A percentile compares a stretch with the other conserved stretches of the same genome.
phyloP scores from a whole-genome alignment of 2,797 vertebrate species.

The Aotus griseimembra region DNA sequence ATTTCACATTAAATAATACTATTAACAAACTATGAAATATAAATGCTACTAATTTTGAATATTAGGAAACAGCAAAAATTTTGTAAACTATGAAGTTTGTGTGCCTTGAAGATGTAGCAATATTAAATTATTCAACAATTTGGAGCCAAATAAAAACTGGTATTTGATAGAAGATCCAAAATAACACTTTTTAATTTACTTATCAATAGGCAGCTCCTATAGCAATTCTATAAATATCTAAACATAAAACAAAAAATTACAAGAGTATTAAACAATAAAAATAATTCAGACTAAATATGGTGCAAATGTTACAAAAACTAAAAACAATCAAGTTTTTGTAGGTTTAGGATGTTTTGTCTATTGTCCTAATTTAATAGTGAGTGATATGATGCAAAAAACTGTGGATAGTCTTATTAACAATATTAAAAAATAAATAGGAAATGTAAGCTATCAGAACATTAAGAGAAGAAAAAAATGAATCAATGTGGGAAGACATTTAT shows the following conservation, averaged over 20 bases:
- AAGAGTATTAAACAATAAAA: not conserved
- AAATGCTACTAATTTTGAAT: not conserved
- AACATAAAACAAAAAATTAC: not conserved
- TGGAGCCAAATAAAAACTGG: not conserved
- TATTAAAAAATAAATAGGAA: not conserved
- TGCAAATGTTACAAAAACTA: not conserved
- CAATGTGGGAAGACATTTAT: not conserved
- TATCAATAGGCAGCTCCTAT: not conserved
- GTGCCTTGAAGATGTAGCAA: not conserved
- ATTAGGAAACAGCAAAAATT: not conserved
- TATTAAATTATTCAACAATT: not conserved
- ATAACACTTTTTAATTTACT: not conserved
- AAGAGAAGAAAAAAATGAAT: not conserved
- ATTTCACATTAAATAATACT: not conserved
- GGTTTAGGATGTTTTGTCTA: not conserved
- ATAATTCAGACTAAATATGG: not conserved
- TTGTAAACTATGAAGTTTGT: not conserved
- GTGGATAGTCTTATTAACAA: not conserved
- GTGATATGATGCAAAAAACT: not conserved
- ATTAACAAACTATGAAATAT: not conserved
- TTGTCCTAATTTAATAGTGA: not conserved
- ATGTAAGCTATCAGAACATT: not conserved
- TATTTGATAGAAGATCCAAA: not conserved
- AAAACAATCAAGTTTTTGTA: not conserved
- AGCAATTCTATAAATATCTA: not conserved